Evolutionary conservation across 2,113 vertebrate genomes (phyloP).

Genomic region (Reinhardtius hippoglossoides): DNA sequence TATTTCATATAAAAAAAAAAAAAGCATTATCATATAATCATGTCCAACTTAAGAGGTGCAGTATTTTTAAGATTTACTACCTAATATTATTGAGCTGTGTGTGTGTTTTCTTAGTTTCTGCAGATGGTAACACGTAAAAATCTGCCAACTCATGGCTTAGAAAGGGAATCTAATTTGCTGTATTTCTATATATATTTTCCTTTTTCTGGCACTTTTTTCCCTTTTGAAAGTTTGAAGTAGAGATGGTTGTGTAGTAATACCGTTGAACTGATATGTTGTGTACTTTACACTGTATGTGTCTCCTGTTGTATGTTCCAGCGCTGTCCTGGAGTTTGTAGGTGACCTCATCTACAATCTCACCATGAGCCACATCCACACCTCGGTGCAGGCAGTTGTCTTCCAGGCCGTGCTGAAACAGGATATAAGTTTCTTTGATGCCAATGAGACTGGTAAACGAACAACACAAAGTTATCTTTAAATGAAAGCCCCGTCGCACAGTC

Average conservation of each 20-base stretch:
- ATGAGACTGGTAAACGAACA: slow-evolving; percentile 64
- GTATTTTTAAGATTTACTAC: too few species aligned
- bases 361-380: slow-evolving; percentile 82
- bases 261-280: background rate
- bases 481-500: too few species aligned
- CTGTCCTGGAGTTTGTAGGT: slow-evolving; percentile 81
- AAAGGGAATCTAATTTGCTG: too few species aligned
- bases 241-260: background rate
- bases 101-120: too few species aligned
- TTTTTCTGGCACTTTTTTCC: too few species aligned
- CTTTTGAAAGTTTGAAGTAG: background rate
- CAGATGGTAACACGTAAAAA: background rate
- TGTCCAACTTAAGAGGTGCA: too few species aligned
- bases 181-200: too few species aligned
- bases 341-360: slow-evolving; percentile 83
- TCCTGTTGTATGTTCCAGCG: slow-evolving; percentile 62
- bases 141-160: too few species aligned
- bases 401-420: slow-evolving; percentile 83
- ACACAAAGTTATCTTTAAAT: background rate
- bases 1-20: too few species aligned
- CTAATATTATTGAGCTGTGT: too few species aligned
- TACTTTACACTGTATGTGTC: background rate
- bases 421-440: slow-evolving; percentile 80
- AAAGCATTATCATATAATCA: too few species aligned
- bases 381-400: slow-evolving; percentile 81